Percentiles rank a stretch among this genome's conserved stretches.
Evolutionary conservation across 2,888 invertebrate species (phyloP).

Genomic region (Dryocosmus kuriphilus): DNA sequence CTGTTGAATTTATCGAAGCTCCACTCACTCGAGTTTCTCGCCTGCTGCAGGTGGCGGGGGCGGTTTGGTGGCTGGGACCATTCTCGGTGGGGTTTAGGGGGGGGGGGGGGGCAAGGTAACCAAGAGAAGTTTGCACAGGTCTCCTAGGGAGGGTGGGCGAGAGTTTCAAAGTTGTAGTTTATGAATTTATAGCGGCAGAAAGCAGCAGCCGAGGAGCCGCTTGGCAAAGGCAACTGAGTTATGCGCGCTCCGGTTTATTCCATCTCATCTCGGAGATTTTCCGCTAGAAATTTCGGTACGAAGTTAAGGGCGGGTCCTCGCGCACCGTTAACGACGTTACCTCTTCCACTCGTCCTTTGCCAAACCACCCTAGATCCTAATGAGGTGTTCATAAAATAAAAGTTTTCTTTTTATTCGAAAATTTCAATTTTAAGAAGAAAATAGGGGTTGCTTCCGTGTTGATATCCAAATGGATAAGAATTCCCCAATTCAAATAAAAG

Average conservation of each 20-base stretch:
- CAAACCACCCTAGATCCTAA: background rate
- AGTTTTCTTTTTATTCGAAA: background rate
- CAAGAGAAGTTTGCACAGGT: slow-evolving; percentile 62
- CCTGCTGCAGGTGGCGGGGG: slow-evolving; percentile 54
- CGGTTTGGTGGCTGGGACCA: slow-evolving; percentile 42
- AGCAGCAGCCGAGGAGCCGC: slow-evolving; percentile 61
- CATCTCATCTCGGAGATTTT: slow-evolving; percentile 66
- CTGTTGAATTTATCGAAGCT: slow-evolving; percentile 74
- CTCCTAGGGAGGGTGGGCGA: slow-evolving; percentile 50
- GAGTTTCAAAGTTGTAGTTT: slow-evolving; percentile 75
- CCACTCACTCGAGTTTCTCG: slow-evolving; percentile 67
- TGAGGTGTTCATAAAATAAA: slow-evolving; percentile 10
- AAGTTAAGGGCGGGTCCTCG: slow-evolving; percentile 54
- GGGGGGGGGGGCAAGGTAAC: slow-evolving; percentile 60
- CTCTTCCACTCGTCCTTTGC: slow-evolving; percentile 44
- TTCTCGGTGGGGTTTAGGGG: slow-evolving; percentile 27
- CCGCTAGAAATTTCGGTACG: slow-evolving; percentile 63
- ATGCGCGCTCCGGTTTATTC: slow-evolving; percentile 68
- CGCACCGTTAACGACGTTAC: slow-evolving; percentile 61
- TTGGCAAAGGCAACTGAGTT: slow-evolving; percentile 69
- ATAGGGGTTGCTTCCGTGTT: background rate
- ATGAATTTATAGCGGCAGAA: slow-evolving; percentile 76
- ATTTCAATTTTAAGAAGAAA: background rate
- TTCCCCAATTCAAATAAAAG: background rate
- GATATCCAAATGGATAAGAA: no score